phyloP scores from a whole-genome alignment of 1,140 invertebrate species.

The Propsilocerus akamusi region DNA sequence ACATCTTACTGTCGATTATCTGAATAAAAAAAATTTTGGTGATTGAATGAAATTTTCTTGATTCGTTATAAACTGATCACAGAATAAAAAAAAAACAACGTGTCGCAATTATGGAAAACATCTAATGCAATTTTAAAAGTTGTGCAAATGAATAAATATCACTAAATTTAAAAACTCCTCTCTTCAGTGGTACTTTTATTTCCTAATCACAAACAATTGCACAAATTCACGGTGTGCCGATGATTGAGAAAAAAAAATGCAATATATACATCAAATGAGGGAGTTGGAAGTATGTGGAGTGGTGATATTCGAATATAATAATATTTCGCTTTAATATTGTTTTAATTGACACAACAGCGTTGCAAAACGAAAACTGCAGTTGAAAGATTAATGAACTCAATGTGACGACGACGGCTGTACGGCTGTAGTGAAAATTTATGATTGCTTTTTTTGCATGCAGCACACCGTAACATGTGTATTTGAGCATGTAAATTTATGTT shows the following conservation, averaged over 20 bases:
- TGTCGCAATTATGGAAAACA: too few species aligned
- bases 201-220: neutral
- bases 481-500: too few species aligned
- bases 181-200: neutral
- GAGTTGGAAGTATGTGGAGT: too few species aligned
- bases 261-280: too few species aligned
- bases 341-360: neutral
- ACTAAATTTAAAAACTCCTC: neutral
- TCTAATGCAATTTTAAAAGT: too few species aligned
- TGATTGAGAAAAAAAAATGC: neutral
- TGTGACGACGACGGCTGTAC: neutral
- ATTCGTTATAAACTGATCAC: too few species aligned
- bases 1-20: too few species aligned
- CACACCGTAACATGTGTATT: too few species aligned
- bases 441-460: neutral
- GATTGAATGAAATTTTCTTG: too few species aligned
- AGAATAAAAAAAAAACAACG: too few species aligned
- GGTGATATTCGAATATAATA: neutral
- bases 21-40: too few species aligned
- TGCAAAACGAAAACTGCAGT: neutral
- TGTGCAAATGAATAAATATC: too few species aligned
- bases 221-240: neutral
- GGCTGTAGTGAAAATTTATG: neutral
- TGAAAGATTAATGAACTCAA: constrained; percentile 4
- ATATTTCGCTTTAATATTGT: neutral